phyloP scores from a whole-genome alignment of 2,888 invertebrate species.

The Gymnoscelis rufifasciata region DNA sequence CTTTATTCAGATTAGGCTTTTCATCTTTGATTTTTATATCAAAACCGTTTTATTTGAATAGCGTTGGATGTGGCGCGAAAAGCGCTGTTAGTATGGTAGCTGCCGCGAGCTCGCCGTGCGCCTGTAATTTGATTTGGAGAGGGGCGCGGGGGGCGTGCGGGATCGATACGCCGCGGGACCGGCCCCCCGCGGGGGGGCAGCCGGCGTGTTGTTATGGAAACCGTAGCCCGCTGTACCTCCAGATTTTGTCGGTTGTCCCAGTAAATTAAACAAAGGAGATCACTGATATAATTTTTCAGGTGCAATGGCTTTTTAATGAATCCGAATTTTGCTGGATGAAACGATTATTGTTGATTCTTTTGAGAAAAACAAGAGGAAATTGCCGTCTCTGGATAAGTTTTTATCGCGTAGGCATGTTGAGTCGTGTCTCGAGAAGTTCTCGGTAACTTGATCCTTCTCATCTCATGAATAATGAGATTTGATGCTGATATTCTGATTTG shows the following conservation, averaged over 20 bases:
- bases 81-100: constrained; percentile 16
- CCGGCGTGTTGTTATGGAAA: constrained; percentile 75
- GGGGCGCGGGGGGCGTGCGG: constrained; percentile 47
- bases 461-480: constrained; percentile 8
- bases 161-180: constrained; percentile 48
- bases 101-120: constrained; percentile 39
- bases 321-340: constrained; percentile 13
- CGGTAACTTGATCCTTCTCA: constrained; percentile 8
- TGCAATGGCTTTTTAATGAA: constrained; percentile 26
- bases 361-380: constrained; percentile 8
- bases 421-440: not conserved
- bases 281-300: constrained; percentile 60
- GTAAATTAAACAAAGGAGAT: constrained; percentile 75
- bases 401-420: not conserved
- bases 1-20: not conserved
- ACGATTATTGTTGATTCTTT: constrained; percentile 11
- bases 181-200: constrained; percentile 39
- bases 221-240: constrained; percentile 65
- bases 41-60: constrained; percentile 11
- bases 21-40: not conserved
- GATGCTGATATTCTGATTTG: not conserved
- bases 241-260: constrained; percentile 73
- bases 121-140: constrained; percentile 78
- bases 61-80: constrained; percentile 16
- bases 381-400: constrained; percentile 5